Evolutionary conservation across 2,113 vertebrate species (phyloP).

Genomic region (Nycticryphes semicollaris): DNA sequence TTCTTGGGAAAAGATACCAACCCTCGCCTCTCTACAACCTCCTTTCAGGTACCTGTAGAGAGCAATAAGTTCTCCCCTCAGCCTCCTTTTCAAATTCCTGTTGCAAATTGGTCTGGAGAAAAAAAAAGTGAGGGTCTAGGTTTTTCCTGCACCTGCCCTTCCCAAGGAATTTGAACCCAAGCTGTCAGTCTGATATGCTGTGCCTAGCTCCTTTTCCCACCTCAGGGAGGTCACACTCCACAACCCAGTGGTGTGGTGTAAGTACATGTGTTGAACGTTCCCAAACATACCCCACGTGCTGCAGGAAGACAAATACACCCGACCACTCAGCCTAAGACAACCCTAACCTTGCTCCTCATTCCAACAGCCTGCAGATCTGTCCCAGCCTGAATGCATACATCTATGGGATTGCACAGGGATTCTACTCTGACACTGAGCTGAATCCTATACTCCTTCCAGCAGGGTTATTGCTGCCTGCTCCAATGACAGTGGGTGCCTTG

Average conservation of each 20-base stretch:
- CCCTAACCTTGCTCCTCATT: background rate
- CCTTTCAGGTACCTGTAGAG: too few relatives aligned
- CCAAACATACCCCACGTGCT: background rate
- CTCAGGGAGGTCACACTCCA: background rate
- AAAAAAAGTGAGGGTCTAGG: background rate
- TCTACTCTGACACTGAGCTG: background rate
- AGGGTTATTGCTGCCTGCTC: background rate
- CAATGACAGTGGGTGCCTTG: background rate
- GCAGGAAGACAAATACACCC: background rate
- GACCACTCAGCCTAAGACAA: background rate
- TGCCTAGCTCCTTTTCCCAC: background rate
- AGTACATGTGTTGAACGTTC: background rate
- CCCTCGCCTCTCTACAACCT: too few relatives aligned
- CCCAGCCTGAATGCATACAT: background rate
- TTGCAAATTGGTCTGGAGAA: background rate
- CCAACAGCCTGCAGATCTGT: background rate
- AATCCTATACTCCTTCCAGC: background rate
- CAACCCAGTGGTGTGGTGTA: background rate
- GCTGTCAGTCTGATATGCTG: background rate
- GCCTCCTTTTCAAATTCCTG: background rate
- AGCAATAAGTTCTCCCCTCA: too few relatives aligned
- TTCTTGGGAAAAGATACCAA: too few relatives aligned
- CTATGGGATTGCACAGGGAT: background rate
- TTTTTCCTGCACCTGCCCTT: background rate
- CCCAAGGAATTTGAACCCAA: background rate